Evolutionary conservation across 2,113 vertebrate genomes (phyloP).

Genomic region (Canis aureus): DNA sequence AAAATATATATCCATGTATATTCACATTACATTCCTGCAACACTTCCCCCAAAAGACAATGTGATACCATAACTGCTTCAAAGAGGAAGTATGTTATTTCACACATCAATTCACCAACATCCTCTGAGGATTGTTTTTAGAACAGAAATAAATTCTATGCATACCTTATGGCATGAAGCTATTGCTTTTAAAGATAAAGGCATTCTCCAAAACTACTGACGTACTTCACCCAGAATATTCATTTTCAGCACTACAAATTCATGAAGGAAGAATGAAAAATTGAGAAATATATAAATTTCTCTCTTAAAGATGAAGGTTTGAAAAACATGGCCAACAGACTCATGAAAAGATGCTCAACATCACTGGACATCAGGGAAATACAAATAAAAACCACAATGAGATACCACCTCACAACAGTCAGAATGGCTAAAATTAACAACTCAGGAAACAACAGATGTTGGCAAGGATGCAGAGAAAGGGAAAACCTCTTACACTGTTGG

Average conservation of each 20-base stretch:
- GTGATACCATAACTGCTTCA: neutral
- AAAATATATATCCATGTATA: neutral
- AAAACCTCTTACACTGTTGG: too few relatives aligned
- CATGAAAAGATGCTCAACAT: neutral
- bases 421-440: too few relatives aligned
- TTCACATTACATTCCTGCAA: neutral
- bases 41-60: neutral
- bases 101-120: neutral
- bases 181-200: neutral
- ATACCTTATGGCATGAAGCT: neutral
- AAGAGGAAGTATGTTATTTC: neutral
- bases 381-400: neutral
- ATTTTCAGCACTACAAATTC: neutral
- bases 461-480: too few relatives aligned
- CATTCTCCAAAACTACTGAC: neutral
- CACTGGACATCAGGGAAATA: neutral
- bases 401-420: too few relatives aligned
- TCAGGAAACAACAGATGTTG: too few relatives aligned
- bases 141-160: neutral
- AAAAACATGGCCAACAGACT: neutral
- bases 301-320: neutral
- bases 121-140: neutral
- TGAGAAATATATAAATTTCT: neutral
- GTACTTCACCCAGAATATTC: neutral
- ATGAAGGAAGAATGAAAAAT: neutral